Conservation (phyloP, 2,888 invertebrate species). For the Trichopoda pennipes region DNA sequence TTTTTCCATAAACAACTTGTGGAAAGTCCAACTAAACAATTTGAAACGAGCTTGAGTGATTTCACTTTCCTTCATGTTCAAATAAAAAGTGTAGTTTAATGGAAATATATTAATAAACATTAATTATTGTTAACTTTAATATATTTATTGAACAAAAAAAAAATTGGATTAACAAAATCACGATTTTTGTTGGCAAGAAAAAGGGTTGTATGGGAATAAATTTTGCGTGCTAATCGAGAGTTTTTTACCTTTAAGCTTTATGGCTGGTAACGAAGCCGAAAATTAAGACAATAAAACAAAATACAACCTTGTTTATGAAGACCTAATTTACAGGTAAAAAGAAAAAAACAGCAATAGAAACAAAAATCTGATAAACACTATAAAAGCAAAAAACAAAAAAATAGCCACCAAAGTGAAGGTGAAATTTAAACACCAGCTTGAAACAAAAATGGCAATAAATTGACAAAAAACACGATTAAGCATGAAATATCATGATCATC, state of each 20-base stretch:
- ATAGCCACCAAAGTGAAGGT: slow-evolving; percentile 2
- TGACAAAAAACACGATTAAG: slow-evolving; percentile 60
- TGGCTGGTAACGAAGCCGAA: slow-evolving; percentile 15
- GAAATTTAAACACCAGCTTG: slow-evolving; percentile 33
- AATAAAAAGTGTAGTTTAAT: slow-evolving; percentile 35
- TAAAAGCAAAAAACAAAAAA: too few species aligned
- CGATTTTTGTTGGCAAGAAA: slow-evolving; percentile 22
- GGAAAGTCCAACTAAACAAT: too few species aligned
- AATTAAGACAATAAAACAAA: slow-evolving; percentile 37
- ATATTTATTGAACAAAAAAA: background rate
- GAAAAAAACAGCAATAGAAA: slow-evolving; percentile 17
- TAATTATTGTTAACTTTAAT: slow-evolving; percentile 25
- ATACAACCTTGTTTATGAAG: slow-evolving; percentile 53
- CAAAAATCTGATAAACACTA: slow-evolving; percentile 47
- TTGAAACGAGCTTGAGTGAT: too few species aligned
- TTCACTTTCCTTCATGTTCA: too few species aligned
- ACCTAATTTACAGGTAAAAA: slow-evolving; percentile 65
- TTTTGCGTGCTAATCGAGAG: slow-evolving; percentile 61
- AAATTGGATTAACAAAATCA: slow-evolving; percentile 62
- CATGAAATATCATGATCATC: slow-evolving; percentile 59
- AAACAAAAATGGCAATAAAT: slow-evolving; percentile 58
- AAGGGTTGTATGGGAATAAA: slow-evolving; percentile 62
- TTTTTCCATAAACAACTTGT: too few species aligned
- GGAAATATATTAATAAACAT: slow-evolving; percentile 53
- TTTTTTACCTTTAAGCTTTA: slow-evolving; percentile 25